Conservation (phyloP, 2,797 vertebrate genomes). For the Enteromius fasciolatus region DNA sequence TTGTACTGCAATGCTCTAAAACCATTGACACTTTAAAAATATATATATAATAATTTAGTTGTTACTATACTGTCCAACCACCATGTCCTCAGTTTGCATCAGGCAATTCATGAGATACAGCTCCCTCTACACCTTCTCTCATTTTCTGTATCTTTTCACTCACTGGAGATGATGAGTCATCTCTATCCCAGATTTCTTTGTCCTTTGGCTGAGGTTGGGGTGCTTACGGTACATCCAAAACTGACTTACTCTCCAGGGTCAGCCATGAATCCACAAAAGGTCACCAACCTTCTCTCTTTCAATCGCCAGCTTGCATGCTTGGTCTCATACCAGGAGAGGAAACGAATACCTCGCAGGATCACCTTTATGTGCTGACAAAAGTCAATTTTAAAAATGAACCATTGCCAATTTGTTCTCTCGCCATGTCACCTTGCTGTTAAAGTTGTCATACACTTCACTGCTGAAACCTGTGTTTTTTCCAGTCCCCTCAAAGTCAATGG, state of each 20-base stretch:
- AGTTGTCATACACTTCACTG: conserved; percentile 24
- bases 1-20: not conserved
- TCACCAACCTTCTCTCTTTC: conserved; percentile 26
- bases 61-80: not conserved
- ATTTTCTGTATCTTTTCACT: conserved; percentile 16
- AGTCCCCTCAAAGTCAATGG: conserved; percentile 43
- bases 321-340: conserved; percentile 9
- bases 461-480: conserved; percentile 22
- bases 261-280: conserved; percentile 32
- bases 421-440: conserved; percentile 40
- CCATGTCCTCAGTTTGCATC: conserved; percentile 4
- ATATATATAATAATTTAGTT: not conserved
- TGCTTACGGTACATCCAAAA: conserved; percentile 39
- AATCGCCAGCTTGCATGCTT: not conserved
- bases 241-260: conserved; percentile 19
- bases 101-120: not conserved
- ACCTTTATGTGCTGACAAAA: conserved; percentile 34
- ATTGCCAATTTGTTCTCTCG: conserved; percentile 23
- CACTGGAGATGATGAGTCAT: conserved; percentile 16
- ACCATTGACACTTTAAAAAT: not conserved
- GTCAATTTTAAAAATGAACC: conserved; percentile 23
- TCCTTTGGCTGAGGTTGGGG: conserved; percentile 34
- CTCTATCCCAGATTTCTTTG: conserved; percentile 20
- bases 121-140: not conserved
- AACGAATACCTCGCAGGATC: conserved; percentile 16